Conservation (phyloP, 1,140 invertebrate species). For the Apis cerana region DNA sequence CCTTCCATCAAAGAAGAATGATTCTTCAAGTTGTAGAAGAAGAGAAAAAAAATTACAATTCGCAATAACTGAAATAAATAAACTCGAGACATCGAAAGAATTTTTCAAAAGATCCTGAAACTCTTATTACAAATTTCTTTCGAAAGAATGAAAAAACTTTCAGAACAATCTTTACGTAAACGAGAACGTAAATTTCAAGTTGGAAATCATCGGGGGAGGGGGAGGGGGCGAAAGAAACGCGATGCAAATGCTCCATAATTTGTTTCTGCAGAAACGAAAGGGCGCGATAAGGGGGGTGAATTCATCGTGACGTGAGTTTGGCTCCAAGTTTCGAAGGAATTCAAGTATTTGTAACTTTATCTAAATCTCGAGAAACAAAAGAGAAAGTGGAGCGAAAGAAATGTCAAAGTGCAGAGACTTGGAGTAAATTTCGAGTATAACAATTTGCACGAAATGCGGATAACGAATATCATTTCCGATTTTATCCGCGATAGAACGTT, state of each 20-base stretch:
- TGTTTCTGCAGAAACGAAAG: neutral
- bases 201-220: neutral
- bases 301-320: constrained; percentile 4
- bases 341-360: neutral
- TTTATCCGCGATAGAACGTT: neutral
- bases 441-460: neutral
- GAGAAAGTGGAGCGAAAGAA: neutral
- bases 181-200: neutral
- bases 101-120: no score
- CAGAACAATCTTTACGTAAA: neutral
- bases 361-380: constrained; percentile 5
- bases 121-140: no score
- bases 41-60: no score
- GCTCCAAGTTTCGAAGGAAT: constrained; percentile 18
- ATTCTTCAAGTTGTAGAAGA: no score
- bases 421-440: neutral
- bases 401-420: neutral
- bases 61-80: no score
- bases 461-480: neutral
- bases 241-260: neutral
- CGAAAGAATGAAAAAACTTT: no score
- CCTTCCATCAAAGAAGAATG: no score
- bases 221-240: neutral
- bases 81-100: no score
- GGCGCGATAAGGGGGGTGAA: constrained; percentile 4